These are phyloP conservation scores for Trichacis sp. DNA, from an alignment of 2,888 invertebrate species.

Conservation along the genomic window DNA sequence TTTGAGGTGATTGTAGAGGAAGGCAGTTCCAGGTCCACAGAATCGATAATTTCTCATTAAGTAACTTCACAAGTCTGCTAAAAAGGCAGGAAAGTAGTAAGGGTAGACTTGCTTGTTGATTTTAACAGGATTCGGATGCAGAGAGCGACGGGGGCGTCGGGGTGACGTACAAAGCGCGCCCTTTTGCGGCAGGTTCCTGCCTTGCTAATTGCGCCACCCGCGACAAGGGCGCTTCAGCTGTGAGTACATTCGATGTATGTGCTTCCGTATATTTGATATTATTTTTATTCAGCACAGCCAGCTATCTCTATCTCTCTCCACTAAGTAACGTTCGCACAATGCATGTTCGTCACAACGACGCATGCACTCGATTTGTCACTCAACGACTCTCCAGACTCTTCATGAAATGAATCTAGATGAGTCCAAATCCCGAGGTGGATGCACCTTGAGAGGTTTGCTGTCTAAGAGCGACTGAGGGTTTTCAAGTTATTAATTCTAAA, in stretches of 20 bases:
- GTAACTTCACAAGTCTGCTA: too few species aligned
- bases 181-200: constrained; percentile 67
- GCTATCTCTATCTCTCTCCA: constrained; percentile 21
- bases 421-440: not conserved
- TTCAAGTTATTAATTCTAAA: too few species aligned
- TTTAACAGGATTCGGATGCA: constrained; percentile 66
- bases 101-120: constrained; percentile 65
- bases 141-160: constrained; percentile 74
- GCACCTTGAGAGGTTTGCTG: not conserved
- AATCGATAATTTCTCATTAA: too few species aligned
- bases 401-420: not conserved
- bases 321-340: constrained; percentile 21
- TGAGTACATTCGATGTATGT: constrained; percentile 61
- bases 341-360: constrained; percentile 24
- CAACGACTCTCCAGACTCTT: constrained; percentile 1
- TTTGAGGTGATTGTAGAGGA: too few species aligned
- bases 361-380: constrained; percentile 17
- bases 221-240: constrained; percentile 66
- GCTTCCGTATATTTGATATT: constrained; percentile 40
- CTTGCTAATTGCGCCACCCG: constrained; percentile 66
- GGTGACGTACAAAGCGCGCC: constrained; percentile 75
- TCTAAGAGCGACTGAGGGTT: not conserved
- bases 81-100: constrained; percentile 54
- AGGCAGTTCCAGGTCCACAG: too few species aligned
- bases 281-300: constrained; percentile 40